These are phyloP conservation scores for Manis pentadactyla DNA, from an alignment of 2,797 vertebrate genomes.

Conservation along the genomic window DNA sequence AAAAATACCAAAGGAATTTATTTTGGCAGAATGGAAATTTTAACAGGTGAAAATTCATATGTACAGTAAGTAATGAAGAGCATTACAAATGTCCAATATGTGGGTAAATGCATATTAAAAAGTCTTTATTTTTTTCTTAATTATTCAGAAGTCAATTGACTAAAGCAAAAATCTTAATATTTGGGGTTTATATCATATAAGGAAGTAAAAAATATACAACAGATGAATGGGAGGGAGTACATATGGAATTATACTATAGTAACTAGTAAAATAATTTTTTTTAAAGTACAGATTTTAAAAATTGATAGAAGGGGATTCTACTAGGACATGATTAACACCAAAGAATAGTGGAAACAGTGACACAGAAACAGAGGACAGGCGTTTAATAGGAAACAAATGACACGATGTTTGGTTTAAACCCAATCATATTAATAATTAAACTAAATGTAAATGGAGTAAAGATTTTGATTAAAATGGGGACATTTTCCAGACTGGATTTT, in stretches of 20 bases:
- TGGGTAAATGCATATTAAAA: background rate
- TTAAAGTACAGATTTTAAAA: background rate
- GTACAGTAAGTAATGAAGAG: background rate
- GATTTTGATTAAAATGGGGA: background rate
- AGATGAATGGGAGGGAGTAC: background rate
- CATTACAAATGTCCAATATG: background rate
- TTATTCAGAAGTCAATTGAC: background rate
- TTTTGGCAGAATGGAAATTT: background rate
- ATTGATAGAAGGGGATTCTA: background rate
- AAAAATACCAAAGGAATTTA: background rate
- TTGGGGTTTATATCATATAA: background rate
- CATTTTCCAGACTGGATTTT: background rate
- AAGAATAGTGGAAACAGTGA: background rate
- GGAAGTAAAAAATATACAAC: background rate
- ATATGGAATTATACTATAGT: background rate
- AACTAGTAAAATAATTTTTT: background rate
- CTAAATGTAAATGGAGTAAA: background rate
- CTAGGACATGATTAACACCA: background rate
- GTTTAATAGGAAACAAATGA: background rate
- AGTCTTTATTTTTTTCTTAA: background rate
- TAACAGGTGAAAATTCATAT: background rate
- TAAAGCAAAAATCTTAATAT: background rate
- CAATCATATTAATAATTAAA: background rate
- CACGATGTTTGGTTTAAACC: background rate
- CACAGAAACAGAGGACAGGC: background rate